Evolutionary conservation across 2,113 vertebrate genomes (phyloP).

Genomic region (Cheilinus undulatus): DNA sequence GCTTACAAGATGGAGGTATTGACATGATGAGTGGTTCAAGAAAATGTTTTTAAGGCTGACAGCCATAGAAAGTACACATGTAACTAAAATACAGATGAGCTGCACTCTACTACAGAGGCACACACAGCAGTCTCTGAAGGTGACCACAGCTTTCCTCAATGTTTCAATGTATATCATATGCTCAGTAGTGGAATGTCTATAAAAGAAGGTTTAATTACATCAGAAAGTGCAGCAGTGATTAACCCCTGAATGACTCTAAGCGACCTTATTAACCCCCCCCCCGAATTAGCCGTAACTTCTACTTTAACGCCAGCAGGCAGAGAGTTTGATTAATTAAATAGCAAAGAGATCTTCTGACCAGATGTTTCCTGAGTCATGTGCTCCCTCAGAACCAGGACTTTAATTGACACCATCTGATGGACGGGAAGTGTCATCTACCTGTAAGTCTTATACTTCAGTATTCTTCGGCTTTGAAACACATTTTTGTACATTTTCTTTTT

Average conservation of each 20-base stretch:
- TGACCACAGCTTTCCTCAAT: not conserved
- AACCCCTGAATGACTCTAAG: slow-evolving; percentile 41
- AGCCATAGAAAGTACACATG: not conserved
- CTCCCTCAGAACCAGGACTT: slow-evolving; percentile 32
- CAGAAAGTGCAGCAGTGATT: slow-evolving; percentile 11
- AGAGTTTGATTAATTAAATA: slow-evolving; percentile 66
- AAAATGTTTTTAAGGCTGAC: too few species aligned
- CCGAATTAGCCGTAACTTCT: slow-evolving; percentile 45
- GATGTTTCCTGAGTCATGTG: slow-evolving; percentile 62
- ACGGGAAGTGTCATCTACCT: slow-evolving; percentile 15
- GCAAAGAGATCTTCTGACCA: slow-evolving; percentile 54
- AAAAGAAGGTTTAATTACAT: slow-evolving; percentile 6
- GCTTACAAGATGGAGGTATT: too few species aligned
- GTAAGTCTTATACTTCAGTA: slow-evolving; percentile 11
- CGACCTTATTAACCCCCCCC: slow-evolving; percentile 47
- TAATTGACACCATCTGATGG: slow-evolving; percentile 58
- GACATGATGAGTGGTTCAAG: too few species aligned
- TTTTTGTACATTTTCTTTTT: slow-evolving; percentile 17
- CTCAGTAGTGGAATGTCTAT: not conserved
- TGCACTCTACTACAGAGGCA: not conserved
- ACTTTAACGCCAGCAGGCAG: slow-evolving; percentile 22
- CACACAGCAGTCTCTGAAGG: not conserved
- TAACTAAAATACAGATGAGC: not conserved
- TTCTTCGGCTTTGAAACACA: not conserved
- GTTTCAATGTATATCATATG: not conserved